Evolutionary conservation across 1,140 invertebrate species (phyloP).

Genomic region (Ladona fulva): DNA sequence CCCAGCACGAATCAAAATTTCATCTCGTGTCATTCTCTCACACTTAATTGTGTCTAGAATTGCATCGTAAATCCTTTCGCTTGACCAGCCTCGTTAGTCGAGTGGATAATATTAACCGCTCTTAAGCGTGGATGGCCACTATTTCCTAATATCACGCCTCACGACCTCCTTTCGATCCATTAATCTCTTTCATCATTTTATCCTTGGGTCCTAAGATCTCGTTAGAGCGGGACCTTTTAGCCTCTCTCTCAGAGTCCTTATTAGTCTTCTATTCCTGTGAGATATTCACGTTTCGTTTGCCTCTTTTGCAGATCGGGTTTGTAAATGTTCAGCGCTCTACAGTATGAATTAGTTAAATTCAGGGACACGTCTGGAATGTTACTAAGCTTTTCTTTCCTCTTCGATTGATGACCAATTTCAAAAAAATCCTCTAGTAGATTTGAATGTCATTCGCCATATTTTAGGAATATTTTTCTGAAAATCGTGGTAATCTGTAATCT

Average conservation of each 20-base stretch:
- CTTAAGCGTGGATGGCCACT: neutral
- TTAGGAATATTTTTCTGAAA: too few relatives aligned
- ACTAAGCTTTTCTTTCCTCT: too few relatives aligned
- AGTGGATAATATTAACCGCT: neutral
- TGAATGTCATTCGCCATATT: too few relatives aligned
- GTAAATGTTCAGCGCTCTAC: too few relatives aligned
- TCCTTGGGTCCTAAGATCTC: neutral
- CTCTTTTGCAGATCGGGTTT: too few relatives aligned
- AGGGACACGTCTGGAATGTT: too few relatives aligned
- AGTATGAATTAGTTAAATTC: too few relatives aligned
- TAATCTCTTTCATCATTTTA: neutral
- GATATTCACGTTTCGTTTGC: too few relatives aligned
- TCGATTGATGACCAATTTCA: too few relatives aligned
- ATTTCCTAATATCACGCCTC: neutral
- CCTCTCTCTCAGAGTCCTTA: neutral
- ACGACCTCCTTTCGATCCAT: neutral
- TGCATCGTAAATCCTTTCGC: neutral
- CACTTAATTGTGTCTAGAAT: neutral
- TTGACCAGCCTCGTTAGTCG: slow-evolving; percentile 2
- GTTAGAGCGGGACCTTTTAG: neutral
- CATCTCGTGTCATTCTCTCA: neutral
- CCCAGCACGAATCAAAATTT: neutral
- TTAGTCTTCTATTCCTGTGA: neutral
- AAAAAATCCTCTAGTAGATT: too few relatives aligned
- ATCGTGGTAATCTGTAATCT: too few relatives aligned